Evolutionary conservation across 2,113 vertebrate genomes (phyloP).

Genomic region (Pteropus alecto): DNA sequence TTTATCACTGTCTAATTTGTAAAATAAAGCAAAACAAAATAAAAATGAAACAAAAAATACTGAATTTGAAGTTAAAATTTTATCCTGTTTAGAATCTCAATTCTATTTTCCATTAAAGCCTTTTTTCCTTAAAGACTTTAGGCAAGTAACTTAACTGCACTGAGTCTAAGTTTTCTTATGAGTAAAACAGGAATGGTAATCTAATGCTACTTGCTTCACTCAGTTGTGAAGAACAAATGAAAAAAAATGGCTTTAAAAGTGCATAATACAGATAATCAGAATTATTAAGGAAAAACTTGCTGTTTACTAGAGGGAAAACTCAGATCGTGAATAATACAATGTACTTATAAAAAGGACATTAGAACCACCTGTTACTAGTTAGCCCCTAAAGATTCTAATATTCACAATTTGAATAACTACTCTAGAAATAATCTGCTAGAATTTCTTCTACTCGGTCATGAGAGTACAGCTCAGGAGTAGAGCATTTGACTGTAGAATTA

Average conservation of each 20-base stretch:
- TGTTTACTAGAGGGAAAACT: neutral
- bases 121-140: neutral
- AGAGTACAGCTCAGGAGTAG: too few relatives aligned
- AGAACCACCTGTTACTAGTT: neutral
- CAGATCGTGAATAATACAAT: neutral
- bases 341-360: neutral
- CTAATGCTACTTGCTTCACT: neutral
- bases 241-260: conserved; percentile 14
- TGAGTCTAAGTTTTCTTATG: neutral
- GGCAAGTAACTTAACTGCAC: neutral
- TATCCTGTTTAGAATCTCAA: conserved; percentile 26
- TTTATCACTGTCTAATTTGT: neutral
- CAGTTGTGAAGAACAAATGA: neutral
- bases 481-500: neutral
- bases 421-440: neutral
- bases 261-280: neutral
- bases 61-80: conserved; percentile 32
- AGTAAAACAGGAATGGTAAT: neutral
- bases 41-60: neutral
- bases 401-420: neutral
- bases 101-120: neutral
- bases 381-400: neutral
- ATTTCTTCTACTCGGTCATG: neutral
- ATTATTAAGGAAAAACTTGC: neutral
- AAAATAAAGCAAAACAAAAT: conserved; percentile 10